Evolutionary conservation across 1,140 invertebrate genomes (phyloP).

Genomic region (Cyrtorhinus lividipennis): DNA sequence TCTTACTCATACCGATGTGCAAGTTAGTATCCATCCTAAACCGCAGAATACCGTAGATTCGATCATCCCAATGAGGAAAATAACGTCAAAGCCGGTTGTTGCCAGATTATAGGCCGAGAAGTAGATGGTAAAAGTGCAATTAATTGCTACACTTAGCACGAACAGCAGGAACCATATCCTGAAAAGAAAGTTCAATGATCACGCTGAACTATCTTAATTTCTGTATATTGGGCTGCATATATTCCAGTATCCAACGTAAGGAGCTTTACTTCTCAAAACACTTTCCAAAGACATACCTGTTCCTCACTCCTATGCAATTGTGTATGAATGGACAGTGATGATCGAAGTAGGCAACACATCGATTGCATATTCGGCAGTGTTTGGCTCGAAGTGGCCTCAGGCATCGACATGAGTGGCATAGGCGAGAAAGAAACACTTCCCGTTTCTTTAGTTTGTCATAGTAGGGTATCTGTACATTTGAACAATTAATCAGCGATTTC

Average conservation of each 20-base stretch:
- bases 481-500: no score
- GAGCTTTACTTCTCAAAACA: no score
- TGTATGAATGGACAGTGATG: slow-evolving; percentile 93
- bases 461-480: slow-evolving; percentile 26
- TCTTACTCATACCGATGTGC: slow-evolving; percentile 64
- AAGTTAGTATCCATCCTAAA: slow-evolving; percentile 71
- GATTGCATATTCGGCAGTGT: slow-evolving; percentile 80
- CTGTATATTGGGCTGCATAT: no score
- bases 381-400: slow-evolving; percentile 73
- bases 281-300: slow-evolving; percentile 47
- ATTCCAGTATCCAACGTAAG: no score
- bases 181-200: slow-evolving; percentile 27
- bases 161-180: slow-evolving; percentile 85
- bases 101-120: slow-evolving; percentile 75
- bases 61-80: slow-evolving; percentile 62
- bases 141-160: slow-evolving; percentile 68
- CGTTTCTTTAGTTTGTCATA: slow-evolving; percentile 26
- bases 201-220: no score
- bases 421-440: slow-evolving; percentile 55
- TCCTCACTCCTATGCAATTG: slow-evolving; percentile 76
- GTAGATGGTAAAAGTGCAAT: slow-evolving; percentile 73
- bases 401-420: slow-evolving; percentile 83
- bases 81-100: slow-evolving; percentile 66
- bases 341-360: slow-evolving; percentile 83
- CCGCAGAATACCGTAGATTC: slow-evolving; percentile 72